Base-by-base conservation (phyloP, 2,113 vertebrate genomes). In the Talpa occidentalis region DNA sequence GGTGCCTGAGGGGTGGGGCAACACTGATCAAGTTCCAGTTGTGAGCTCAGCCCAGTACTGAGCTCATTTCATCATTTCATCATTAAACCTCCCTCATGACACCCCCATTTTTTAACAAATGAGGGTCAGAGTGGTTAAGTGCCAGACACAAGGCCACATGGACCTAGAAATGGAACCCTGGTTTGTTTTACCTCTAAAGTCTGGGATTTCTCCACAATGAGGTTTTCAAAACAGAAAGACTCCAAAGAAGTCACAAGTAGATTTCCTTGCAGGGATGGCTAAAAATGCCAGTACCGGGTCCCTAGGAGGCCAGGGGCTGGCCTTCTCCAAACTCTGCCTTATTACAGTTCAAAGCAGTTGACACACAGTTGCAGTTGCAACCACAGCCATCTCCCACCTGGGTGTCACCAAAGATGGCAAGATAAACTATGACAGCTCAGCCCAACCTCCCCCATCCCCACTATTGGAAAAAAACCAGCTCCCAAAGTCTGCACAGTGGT, bases 221-320 rank as follows among this genome's bases (percentile, higher is more conserved):
- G 28, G 15, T 47, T 93, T 79, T 85, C 88, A 81, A 44, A 89
- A 66, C 26, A 49, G 91, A 93, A 82, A 91, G 54, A 76, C 40
- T 84, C 76, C 83, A 22, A 87, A 62, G 60, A 42, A 19, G 62
- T 21, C 24, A 0, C 40, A 6, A 64, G 67, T 35, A 15, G 84
- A 79, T 47, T 59, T 94, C 73, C 60, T 82, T 10, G 2, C 2
- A 17, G 37, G 42, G 73, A 42, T 66, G 35, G 30, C 67, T 32
- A 42, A 60, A 56, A 37, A 30, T n/a, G 10, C 30, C 6, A 28
- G 44, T 3, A 26, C 42, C 69, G 42, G 74, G 28, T 24, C 26
- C 15, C 37, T 84, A 35, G 15, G 44, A 78, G 16, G 74, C 11
- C 93, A 52, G 35, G 19, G 37, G 10, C 35, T 52, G 49, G 52